Percentiles rank a stretch among this genome's conserved stretches.
phyloP scores from a whole-genome alignment of 2,113 vertebrate genomes.

The Bucco capensis region DNA sequence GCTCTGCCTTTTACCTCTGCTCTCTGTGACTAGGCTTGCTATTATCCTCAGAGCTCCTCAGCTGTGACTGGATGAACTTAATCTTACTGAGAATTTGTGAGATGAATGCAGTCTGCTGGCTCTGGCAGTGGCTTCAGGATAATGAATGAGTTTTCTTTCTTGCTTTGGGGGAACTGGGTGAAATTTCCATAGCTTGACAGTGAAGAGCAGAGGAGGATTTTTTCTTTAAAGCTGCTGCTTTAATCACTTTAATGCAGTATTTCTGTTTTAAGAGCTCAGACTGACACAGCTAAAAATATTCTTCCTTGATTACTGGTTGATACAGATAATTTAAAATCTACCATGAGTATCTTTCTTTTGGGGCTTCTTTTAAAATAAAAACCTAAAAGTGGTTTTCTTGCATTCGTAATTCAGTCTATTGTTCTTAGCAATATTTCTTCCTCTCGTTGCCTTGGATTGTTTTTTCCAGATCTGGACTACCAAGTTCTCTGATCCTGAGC shows the following conservation, averaged over 20 bases:
- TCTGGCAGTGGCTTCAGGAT: not conserved
- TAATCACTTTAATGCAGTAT: not conserved
- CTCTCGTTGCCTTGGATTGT: not conserved
- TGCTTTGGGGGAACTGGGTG: not conserved
- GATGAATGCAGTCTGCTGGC: not conserved
- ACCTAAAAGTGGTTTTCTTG: not conserved
- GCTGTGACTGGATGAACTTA: not conserved
- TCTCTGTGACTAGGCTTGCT: not conserved
- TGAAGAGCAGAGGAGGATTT: not conserved
- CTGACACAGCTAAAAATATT: conserved; percentile 30
- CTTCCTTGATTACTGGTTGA: not conserved
- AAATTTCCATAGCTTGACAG: not conserved
- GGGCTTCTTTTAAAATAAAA: not conserved
- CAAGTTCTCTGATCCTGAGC: not conserved
- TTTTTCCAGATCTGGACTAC: not conserved
- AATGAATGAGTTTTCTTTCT: not conserved
- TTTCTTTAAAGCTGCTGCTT: not conserved
- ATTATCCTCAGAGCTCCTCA: not conserved
- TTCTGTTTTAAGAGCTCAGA: conserved; percentile 3
- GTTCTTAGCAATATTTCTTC: not conserved
- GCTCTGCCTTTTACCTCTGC: not conserved
- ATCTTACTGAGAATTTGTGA: not conserved
- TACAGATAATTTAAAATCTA: not conserved
- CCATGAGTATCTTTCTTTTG: not conserved
- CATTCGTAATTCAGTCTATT: not conserved